Conservation (phyloP, 2,113 vertebrate species). For the Donacobius atricapilla region DNA sequence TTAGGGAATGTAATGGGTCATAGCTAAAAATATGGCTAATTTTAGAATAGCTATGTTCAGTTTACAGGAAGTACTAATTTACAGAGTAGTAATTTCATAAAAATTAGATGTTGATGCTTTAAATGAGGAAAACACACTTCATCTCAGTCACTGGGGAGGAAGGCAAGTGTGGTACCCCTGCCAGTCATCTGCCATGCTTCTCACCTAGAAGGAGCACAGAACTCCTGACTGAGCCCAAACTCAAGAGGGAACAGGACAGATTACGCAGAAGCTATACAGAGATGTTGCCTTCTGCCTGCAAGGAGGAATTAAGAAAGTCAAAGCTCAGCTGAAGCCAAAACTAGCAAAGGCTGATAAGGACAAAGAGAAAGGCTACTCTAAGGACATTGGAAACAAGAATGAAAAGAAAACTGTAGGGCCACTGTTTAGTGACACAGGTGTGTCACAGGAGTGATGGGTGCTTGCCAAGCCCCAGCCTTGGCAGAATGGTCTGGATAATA, state of each 20-base stretch:
- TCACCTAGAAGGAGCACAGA: not conserved
- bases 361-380: not conserved
- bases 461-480: not conserved
- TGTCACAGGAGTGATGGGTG: not conserved
- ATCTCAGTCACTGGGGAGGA: not conserved
- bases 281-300: not conserved
- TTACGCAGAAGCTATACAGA: not conserved
- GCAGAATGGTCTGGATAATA: not conserved
- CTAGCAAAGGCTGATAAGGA: not conserved
- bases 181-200: not conserved
- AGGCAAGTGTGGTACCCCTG: not conserved
- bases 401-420: not conserved
- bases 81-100: not conserved
- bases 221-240: not conserved
- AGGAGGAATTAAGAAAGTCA: not conserved
- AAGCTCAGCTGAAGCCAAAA: not conserved
- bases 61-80: not conserved
- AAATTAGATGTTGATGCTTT: not conserved
- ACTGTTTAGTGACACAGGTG: not conserved
- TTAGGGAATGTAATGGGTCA: not conserved
- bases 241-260: not conserved
- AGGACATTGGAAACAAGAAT: not conserved
- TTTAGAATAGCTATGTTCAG: not conserved
- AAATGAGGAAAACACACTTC: not conserved
- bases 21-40: not conserved